Conservation (phyloP, 2,797 vertebrate species). For the Sus cebifrons region DNA sequence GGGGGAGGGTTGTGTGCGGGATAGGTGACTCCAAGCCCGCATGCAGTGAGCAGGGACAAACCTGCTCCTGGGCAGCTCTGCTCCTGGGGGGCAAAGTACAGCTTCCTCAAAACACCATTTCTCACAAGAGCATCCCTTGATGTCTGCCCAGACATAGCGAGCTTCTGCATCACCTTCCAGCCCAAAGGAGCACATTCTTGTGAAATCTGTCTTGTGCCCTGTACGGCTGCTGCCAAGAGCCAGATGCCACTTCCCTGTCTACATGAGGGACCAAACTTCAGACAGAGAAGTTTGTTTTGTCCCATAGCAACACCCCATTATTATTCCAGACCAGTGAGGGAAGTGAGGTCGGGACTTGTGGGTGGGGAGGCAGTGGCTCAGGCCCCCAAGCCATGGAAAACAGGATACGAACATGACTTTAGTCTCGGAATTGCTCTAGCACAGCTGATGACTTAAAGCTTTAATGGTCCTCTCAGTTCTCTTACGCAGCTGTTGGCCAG, state of each 20-base stretch:
- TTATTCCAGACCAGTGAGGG: background rate
- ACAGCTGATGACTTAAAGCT: background rate
- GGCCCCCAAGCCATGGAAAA: background rate
- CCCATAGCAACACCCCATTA: background rate
- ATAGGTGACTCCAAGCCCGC: background rate
- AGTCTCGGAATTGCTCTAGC: background rate
- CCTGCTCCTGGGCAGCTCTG: background rate
- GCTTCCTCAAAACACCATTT: background rate
- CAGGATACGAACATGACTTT: background rate
- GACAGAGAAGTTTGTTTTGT: background rate
- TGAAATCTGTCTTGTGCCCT: background rate
- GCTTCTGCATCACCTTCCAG: background rate
- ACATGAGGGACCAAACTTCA: background rate
- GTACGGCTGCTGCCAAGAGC: background rate
- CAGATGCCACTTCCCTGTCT: background rate
- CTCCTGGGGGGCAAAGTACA: background rate
- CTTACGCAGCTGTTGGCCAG: background rate
- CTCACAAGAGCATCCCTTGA: background rate
- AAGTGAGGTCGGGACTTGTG: background rate
- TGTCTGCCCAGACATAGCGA: background rate
- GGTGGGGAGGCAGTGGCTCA: background rate
- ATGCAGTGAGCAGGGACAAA: background rate
- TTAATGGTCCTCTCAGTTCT: background rate
- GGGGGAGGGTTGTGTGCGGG: background rate
- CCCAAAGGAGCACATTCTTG: accelerated